Evolutionary conservation across 2,888 invertebrate species (phyloP).

Genomic region (Rhagonycha fulva): DNA sequence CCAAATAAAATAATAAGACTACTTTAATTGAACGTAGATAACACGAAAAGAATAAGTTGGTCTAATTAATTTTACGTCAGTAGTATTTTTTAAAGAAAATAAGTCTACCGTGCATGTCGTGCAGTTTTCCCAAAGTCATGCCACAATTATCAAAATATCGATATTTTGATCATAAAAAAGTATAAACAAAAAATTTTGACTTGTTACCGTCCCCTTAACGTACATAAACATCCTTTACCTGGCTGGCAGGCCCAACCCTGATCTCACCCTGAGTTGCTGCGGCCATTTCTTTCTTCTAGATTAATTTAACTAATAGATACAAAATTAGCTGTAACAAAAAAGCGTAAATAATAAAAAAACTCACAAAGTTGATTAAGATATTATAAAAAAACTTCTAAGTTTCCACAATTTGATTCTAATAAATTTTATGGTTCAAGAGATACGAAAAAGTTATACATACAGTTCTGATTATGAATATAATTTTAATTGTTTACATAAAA

Average conservation of each 20-base stretch:
- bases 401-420: background rate
- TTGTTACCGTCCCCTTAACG: constrained; percentile 63
- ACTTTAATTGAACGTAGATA: background rate
- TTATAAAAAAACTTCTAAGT: background rate
- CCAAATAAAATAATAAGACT: background rate
- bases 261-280: constrained; percentile 75
- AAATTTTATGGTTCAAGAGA: background rate
- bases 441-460: background rate
- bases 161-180: background rate
- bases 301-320: background rate
- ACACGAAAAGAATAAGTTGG: background rate
- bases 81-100: constrained; percentile 21
- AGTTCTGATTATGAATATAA: background rate
- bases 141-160: constrained; percentile 11
- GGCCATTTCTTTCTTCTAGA: constrained; percentile 53
- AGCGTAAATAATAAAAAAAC: background rate
- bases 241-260: constrained; percentile 77
- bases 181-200: constrained; percentile 35
- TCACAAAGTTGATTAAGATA: background rate
- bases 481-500: background rate
- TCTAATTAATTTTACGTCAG: constrained; percentile 36
- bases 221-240: constrained; percentile 72
- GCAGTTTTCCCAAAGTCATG: constrained; percentile 35
- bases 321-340: background rate
- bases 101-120: constrained; percentile 31